A percentile compares a stretch with the other conserved stretches of the same genome.
Evolutionary conservation across 2,113 vertebrate genomes (phyloP).

Genomic region (Epinephelus fuscoguttatus): DNA sequence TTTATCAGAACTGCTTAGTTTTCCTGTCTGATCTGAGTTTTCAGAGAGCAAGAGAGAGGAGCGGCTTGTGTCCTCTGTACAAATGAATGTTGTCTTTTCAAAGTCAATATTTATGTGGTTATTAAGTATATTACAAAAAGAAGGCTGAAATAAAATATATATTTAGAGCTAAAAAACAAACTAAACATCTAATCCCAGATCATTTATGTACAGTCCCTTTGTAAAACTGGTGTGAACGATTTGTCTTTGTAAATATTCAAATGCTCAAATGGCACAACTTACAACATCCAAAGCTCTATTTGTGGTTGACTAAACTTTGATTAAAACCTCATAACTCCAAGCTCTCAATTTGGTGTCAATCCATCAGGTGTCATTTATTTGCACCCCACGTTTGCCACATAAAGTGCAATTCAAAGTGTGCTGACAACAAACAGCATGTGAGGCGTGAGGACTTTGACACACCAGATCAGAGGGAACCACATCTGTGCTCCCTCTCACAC

Average conservation of each 20-base stretch:
- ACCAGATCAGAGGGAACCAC: slow-evolving; percentile 65
- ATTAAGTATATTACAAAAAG: neutral
- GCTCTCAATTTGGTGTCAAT: slow-evolving; percentile 23
- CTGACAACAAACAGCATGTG: slow-evolving; percentile 55
- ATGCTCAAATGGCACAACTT: neutral
- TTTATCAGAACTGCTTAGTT: too few species aligned
- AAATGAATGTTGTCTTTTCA: neutral
- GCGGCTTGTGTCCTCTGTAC: neutral
- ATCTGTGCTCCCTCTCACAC: slow-evolving; percentile 49
- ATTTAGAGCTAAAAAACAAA: neutral
- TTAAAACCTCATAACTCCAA: slow-evolving; percentile 10
- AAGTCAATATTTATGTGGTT: neutral
- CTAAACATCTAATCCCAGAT: neutral
- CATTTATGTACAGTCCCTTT: neutral
- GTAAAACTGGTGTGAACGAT: neutral
- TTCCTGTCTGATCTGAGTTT: too few species aligned
- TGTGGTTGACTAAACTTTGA: slow-evolving; percentile 2
- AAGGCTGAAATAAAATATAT: neutral
- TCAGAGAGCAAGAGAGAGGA: too few species aligned
- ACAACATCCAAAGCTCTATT: neutral
- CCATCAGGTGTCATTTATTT: slow-evolving; percentile 22
- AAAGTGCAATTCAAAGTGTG: slow-evolving; percentile 38
- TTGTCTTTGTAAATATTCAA: slow-evolving; percentile 9
- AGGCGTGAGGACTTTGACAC: slow-evolving; percentile 58
- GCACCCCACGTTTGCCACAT: slow-evolving; percentile 22